These are phyloP conservation scores for Phoeniculus purpureus DNA, from an alignment of 2,797 vertebrate genomes.

Conservation along the genomic window DNA sequence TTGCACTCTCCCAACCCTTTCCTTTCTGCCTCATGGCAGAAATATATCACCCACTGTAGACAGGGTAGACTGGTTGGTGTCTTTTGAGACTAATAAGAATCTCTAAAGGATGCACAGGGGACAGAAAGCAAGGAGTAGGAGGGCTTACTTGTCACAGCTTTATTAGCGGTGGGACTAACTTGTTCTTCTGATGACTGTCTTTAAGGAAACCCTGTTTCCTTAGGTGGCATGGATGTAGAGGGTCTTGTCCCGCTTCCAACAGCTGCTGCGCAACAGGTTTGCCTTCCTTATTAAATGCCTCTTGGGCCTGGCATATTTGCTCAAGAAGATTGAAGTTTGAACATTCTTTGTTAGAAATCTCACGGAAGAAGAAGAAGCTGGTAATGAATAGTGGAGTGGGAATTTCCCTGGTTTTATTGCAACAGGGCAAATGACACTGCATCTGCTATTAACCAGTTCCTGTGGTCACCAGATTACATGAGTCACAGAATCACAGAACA, in stretches of 20 bases:
- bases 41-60: background rate
- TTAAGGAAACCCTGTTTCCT: background rate
- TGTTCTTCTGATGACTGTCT: background rate
- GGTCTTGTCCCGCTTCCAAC: background rate
- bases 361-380: background rate
- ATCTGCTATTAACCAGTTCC: background rate
- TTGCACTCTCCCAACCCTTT: background rate
- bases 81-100: background rate
- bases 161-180: background rate
- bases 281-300: background rate
- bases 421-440: background rate
- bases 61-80: background rate
- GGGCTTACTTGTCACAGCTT: background rate
- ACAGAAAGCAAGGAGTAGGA: background rate
- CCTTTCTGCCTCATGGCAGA: background rate
- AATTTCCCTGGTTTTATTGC: background rate
- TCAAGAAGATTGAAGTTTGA: background rate
- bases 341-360: background rate
- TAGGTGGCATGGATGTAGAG: accelerated
- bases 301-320: background rate
- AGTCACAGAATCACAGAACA: no score
- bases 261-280: background rate
- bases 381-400: background rate
- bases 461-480: background rate
- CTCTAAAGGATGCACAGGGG: background rate